A percentile compares a stretch with the other conserved stretches of the same genome.
These are phyloP conservation scores for Himalopsyche tibetana DNA, from an alignment of 2,888 invertebrate genomes.

Conservation along the genomic window DNA sequence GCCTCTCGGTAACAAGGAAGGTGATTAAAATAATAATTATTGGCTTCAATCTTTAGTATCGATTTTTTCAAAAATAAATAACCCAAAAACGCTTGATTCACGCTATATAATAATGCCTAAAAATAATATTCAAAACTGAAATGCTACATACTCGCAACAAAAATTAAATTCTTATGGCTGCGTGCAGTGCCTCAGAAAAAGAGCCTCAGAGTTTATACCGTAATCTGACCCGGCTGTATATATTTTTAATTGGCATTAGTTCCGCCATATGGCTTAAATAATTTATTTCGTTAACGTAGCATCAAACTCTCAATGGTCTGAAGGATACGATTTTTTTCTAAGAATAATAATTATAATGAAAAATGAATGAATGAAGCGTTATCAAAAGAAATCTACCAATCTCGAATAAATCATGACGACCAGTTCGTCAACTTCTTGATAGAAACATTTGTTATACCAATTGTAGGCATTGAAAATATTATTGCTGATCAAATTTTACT, in stretches of 20 bases:
- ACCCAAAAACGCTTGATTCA: no score
- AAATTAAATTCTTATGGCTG: neutral
- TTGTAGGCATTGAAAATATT: no score
- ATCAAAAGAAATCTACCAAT: no score
- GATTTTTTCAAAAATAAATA: no score
- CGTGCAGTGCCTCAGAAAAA: slow-evolving; percentile 16
- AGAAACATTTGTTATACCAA: no score
- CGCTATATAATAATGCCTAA: no score
- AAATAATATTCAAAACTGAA: neutral
- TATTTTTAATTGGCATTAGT: slow-evolving; percentile 51
- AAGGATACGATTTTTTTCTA: slow-evolving; percentile 44
- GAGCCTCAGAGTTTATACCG: slow-evolving; percentile 44
- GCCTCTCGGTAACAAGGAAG: no score
- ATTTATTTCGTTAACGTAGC: slow-evolving; percentile 22
- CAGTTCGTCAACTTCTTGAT: no score
- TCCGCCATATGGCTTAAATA: slow-evolving; percentile 37
- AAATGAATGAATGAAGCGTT: neutral
- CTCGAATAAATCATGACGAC: no score
- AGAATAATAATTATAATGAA: neutral
- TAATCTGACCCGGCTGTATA: slow-evolving; percentile 46
- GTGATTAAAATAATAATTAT: no score
- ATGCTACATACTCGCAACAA: slow-evolving; percentile 20
- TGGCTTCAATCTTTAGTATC: no score
- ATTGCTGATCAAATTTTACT: no score
- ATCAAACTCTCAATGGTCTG: slow-evolving; percentile 52